Evolutionary conservation across 2,797 vertebrate genomes (phyloP).

Genomic region (Momotus momota): DNA sequence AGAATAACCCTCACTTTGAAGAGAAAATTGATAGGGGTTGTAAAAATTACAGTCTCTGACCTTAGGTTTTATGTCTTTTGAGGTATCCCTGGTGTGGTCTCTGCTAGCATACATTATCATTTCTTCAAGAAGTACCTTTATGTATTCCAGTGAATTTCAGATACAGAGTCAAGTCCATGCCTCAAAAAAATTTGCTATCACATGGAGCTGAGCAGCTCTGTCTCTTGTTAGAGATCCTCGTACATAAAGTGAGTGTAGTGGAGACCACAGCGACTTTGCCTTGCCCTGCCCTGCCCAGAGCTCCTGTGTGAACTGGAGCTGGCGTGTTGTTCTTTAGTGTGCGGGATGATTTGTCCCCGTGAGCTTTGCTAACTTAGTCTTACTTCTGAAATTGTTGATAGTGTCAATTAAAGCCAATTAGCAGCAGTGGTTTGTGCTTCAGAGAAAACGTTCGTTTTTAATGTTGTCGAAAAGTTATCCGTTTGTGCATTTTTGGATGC

Average conservation of each 20-base stretch:
- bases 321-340: background rate
- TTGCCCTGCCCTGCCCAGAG: background rate
- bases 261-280: background rate
- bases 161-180: background rate
- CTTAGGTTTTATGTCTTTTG: constrained; percentile 33
- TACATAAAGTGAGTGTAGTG: background rate
- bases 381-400: background rate
- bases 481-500: background rate
- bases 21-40: constrained; percentile 64
- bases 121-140: constrained; percentile 6
- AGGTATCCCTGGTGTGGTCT: constrained; percentile 45
- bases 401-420: background rate
- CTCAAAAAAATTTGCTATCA: background rate
- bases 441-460: background rate
- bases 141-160: background rate
- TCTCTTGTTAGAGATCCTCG: background rate
- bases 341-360: background rate
- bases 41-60: constrained; percentile 66
- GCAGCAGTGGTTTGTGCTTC: background rate
- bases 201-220: background rate
- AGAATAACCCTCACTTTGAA: constrained; percentile 75
- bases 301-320: background rate
- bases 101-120: background rate
- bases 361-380: background rate
- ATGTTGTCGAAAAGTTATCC: background rate